phyloP scores from a whole-genome alignment of 2,113 vertebrate genomes.

The Bostrychus sinensis region DNA sequence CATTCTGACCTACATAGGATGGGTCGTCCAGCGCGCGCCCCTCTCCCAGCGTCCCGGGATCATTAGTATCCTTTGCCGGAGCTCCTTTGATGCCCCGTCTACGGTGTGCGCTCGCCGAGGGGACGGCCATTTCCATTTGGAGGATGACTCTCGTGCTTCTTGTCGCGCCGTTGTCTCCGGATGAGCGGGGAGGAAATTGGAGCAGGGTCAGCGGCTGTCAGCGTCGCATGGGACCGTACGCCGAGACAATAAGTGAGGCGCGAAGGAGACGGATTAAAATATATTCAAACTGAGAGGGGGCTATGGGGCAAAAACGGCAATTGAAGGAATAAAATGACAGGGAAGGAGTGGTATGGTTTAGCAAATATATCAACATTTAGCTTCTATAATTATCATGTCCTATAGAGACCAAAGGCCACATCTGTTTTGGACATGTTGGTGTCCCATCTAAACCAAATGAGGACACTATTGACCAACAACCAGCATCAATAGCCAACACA shows the following conservation, averaged over 20 bases:
- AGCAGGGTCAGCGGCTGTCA: conserved; percentile 56
- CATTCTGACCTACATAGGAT: conserved; percentile 74
- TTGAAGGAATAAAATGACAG: conserved; percentile 52
- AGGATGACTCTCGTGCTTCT: conserved; percentile 33
- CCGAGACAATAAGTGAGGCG: conserved; percentile 48
- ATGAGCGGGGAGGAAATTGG: conserved; percentile 61
- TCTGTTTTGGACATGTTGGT: no score
- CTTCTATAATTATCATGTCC: no score
- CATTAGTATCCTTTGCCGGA: conserved; percentile 62
- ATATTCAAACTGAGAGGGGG: conserved; percentile 25
- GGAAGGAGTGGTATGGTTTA: conserved; percentile 38
- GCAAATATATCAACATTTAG: background rate
- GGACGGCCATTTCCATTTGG: conserved; percentile 59
- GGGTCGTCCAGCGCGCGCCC: conserved; percentile 57
- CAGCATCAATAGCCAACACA: no score
- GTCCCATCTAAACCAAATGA: no score
- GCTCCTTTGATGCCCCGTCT: conserved; percentile 65
- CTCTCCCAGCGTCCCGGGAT: conserved; percentile 62
- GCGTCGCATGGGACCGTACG: conserved; percentile 44
- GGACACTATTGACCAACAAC: no score
- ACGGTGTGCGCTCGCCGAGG: conserved; percentile 42
- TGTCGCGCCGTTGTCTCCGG: conserved; percentile 26
- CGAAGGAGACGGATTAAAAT: conserved; percentile 48
- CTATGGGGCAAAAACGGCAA: conserved; percentile 20
- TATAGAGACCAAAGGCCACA: no score